A percentile compares a stretch with the other conserved stretches of the same genome.
These are phyloP conservation scores for Nycteola revayana DNA, from an alignment of 2,888 invertebrate genomes.

Conservation along the genomic window DNA sequence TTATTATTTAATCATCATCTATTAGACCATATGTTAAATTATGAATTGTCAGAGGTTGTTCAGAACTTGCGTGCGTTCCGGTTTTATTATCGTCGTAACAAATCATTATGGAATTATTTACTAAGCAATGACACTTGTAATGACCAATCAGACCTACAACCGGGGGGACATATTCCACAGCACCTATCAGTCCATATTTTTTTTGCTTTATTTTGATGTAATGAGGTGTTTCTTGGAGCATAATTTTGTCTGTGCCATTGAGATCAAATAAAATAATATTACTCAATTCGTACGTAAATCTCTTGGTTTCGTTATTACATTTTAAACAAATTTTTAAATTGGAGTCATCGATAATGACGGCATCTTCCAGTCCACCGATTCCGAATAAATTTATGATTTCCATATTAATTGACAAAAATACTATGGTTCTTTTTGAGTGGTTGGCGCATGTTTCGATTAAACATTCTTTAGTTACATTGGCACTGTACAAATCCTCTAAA, in stretches of 20 bases:
- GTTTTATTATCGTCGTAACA: conserved; percentile 4
- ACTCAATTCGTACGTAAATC: conserved; percentile 9
- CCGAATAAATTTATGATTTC: conserved; percentile 2
- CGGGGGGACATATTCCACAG: background rate
- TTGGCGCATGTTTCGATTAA: conserved; percentile 10
- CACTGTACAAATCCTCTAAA: conserved; percentile 8
- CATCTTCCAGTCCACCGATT: conserved; percentile 1
- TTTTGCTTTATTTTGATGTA: conserved; percentile 12
- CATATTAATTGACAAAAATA: conserved; percentile 2
- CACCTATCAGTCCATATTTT: conserved; percentile 6
- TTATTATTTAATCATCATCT: too few species aligned
- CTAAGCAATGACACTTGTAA: conserved; percentile 8
- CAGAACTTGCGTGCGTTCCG: conserved; percentile 6
- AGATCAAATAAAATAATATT: conserved; percentile 6
- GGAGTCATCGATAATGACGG: conserved; percentile 1
- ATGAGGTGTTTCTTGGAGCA: conserved; percentile 10
- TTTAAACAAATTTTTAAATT: conserved; percentile 2
- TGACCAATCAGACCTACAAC: background rate
- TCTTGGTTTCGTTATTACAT: conserved; percentile 4
- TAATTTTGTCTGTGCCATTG: conserved; percentile 8
- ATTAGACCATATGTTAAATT: background rate
- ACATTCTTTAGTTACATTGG: conserved; percentile 10
- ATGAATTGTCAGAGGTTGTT: too few species aligned
- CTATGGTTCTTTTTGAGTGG: conserved; percentile 10
- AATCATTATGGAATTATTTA: conserved; percentile 4